Evolutionary conservation across 2,888 invertebrate species (phyloP), one percentile per base, ranked within the genome.

Genomic region (Euphydryas editha): DNA sequence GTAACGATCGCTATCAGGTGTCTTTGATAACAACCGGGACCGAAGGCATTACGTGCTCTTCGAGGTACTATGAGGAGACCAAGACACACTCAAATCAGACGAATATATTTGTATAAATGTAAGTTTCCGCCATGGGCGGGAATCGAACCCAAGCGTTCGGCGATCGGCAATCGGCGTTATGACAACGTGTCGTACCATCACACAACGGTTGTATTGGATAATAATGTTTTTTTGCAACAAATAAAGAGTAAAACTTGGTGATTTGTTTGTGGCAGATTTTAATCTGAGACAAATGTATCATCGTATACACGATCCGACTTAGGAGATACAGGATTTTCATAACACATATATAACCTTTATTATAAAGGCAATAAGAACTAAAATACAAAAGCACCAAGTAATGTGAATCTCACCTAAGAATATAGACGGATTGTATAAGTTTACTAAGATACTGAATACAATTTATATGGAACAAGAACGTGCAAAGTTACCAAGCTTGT

Each of bases 181-280:
- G 24, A 30, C 30, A 30, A 30, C 24, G 6, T 4, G 3, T 24
- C 2, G 24, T 6, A 24, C 24, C 6, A 24, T 6, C 24, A 24
- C 30, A 30, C 30, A 8, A 30, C 30, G 8, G 6, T 30, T 30
- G 30, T 30, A 8, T 30, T 30, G 8, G 6, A 30, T 69, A 71
- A 62, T 67, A 73, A 65, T 70, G 67, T 70, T 70, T 67, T 62
- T 47, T 42, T 64, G 51, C 63, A 62, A 63, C 63, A 74, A 74
- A 73, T 73, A 70, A 73, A 63, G 71, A 72, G 74, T 73, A 76
- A 78, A 82, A 81, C 82, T 74, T 78, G 74, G 74, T 80, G 78
- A 88, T 87, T 87, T 86, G 86, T 87, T 82, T 76, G 69, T 77
- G 76, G 81, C 84, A 83, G 86, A 88, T 88, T 84, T 82, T 82